Evolutionary conservation across 2,888 invertebrate species (phyloP).

Genomic region (Cheilosia variabilis): DNA sequence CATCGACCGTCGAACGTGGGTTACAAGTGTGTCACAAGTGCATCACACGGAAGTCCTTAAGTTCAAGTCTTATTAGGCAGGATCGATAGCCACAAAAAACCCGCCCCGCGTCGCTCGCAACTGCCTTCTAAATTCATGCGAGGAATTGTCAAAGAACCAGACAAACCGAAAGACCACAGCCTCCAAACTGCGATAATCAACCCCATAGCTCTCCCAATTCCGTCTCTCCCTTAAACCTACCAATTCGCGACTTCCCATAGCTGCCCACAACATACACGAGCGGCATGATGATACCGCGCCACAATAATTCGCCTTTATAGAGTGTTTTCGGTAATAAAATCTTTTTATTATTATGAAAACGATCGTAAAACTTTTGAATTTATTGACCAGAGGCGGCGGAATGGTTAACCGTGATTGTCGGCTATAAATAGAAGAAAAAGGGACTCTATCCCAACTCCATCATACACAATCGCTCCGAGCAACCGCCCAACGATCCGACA

Average conservation of each 20-base stretch:
- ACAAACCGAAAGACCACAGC: too few relatives aligned
- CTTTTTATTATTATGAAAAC: slow-evolving; percentile 76
- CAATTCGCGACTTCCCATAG: slow-evolving; percentile 1
- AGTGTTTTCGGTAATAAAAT: slow-evolving; percentile 76
- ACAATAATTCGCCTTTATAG: slow-evolving; percentile 75
- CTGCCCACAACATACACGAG: slow-evolving; percentile 6
- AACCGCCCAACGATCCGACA: slow-evolving; percentile 81
- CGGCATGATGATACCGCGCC: slow-evolving; percentile 36
- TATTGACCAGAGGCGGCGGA: slow-evolving; percentile 71
- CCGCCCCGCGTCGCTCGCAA: too few relatives aligned
- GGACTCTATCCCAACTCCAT: slow-evolving; percentile 22
- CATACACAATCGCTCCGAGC: slow-evolving; percentile 23
- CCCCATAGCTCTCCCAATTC: too few relatives aligned
- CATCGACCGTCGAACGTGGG: too few relatives aligned
- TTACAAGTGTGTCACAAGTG: too few relatives aligned
- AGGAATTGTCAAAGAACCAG: too few relatives aligned
- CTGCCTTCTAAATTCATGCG: too few relatives aligned
- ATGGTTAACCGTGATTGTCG: slow-evolving; percentile 71
- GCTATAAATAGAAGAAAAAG: slow-evolving; percentile 58
- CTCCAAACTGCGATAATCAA: too few relatives aligned
- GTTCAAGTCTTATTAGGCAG: too few relatives aligned
- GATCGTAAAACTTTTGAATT: slow-evolving; percentile 75
- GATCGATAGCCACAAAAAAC: too few relatives aligned
- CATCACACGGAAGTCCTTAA: too few relatives aligned
- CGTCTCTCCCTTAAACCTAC: not conserved